A percentile compares a stretch with the other conserved stretches of the same genome.
These are phyloP conservation scores for Clanis bilineata DNA, from an alignment of 2,888 invertebrate species.

Conservation along the genomic window DNA sequence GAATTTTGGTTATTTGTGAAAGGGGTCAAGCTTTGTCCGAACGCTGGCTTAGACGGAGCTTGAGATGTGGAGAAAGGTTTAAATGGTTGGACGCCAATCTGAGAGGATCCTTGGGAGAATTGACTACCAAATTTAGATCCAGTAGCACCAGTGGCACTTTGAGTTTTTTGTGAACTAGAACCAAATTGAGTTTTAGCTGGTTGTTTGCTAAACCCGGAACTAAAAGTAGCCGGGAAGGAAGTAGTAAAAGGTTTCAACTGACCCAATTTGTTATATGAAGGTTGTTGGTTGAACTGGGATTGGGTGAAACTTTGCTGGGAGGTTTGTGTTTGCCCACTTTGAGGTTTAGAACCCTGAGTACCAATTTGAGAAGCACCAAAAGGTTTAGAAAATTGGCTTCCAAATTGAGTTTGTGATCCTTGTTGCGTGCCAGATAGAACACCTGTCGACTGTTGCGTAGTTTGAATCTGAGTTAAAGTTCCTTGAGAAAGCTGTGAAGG, in stretches of 20 bases:
- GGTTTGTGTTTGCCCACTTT: conserved; percentile 20
- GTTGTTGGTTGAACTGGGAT: conserved; percentile 20
- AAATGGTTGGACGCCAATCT: conserved; percentile 31
- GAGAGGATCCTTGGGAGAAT: conserved; percentile 19
- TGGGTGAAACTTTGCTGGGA: conserved; percentile 10
- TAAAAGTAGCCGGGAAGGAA: background rate
- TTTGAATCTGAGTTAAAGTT: conserved; percentile 14
- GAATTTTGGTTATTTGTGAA: conserved; percentile 5
- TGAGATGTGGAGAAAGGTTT: conserved; percentile 22
- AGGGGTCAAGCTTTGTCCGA: conserved; percentile 19
- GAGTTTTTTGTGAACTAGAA: background rate
- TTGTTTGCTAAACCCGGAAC: background rate
- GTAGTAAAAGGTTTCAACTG: background rate
- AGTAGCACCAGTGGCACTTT: background rate
- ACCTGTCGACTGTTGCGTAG: conserved; percentile 9
- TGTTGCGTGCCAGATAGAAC: background rate
- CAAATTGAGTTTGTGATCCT: conserved; percentile 21
- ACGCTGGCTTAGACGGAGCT: conserved; percentile 26
- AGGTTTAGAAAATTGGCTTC: conserved; percentile 21
- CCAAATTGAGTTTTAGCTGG: background rate
- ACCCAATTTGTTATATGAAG: conserved; percentile 16
- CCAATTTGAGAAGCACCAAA: conserved; percentile 13
- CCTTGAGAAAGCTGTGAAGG: background rate
- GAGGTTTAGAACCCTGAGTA: conserved; percentile 8
- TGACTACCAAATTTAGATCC: background rate